phyloP scores from a whole-genome alignment of 2,113 vertebrate species.

The Amazona vittata region DNA sequence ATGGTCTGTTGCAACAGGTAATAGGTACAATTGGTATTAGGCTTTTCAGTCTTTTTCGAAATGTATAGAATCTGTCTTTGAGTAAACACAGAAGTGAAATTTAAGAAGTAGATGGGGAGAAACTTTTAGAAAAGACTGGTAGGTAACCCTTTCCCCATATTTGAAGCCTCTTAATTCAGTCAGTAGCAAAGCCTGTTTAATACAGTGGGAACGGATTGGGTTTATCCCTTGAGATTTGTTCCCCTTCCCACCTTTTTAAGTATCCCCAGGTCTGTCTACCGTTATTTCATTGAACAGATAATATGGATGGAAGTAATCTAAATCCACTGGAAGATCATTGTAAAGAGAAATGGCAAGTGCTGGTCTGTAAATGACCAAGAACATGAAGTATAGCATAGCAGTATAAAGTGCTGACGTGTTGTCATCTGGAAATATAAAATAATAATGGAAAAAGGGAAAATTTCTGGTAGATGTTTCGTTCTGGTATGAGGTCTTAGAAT shows the following conservation, averaged over 20 bases:
- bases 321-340: neutral
- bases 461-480: neutral
- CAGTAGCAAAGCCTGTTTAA: neutral
- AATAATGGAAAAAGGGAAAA: neutral
- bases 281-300: neutral
- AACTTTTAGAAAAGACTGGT: neutral
- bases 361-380: neutral
- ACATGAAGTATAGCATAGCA: neutral
- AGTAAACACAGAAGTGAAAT: neutral
- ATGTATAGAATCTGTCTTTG: neutral
- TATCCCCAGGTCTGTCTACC: neutral
- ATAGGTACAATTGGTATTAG: neutral
- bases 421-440: neutral
- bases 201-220: neutral
- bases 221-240: neutral
- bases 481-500: neutral
- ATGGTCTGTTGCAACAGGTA: neutral
- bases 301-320: neutral
- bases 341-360: neutral
- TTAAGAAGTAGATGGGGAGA: neutral
- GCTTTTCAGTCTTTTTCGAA: neutral
- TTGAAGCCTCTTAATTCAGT: neutral
- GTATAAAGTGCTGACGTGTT: neutral
- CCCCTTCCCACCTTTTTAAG: neutral
- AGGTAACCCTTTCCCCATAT: neutral